phyloP scores from a whole-genome alignment of 2,113 vertebrate species.

The Odontesthes bonariensis region DNA sequence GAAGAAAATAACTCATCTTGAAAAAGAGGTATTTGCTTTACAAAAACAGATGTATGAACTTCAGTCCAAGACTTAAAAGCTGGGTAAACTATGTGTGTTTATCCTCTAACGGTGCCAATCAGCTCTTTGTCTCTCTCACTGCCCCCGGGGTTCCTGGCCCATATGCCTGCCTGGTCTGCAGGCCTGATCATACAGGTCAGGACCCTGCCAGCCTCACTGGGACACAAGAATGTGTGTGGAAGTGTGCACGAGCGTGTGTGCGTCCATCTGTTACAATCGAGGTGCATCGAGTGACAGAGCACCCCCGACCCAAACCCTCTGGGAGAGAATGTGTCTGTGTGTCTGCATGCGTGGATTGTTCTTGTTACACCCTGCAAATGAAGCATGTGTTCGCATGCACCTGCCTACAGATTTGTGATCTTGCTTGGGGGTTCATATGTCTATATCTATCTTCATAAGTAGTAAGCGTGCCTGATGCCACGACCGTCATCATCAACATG shows the following conservation, averaged over 20 bases:
- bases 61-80: slow-evolving; percentile 48
- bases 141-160: slow-evolving; percentile 65
- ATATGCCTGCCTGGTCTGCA: slow-evolving; percentile 62
- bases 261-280: slow-evolving; percentile 72
- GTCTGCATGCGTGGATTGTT: slow-evolving; percentile 31
- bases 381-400: slow-evolving; percentile 35
- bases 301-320: slow-evolving; percentile 59
- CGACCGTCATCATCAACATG: neutral
- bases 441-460: slow-evolving; percentile 39
- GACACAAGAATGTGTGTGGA: slow-evolving; percentile 27
- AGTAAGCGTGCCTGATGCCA: slow-evolving; percentile 14
- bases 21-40: neutral
- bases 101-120: slow-evolving; percentile 53
- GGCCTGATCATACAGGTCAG: slow-evolving; percentile 69
- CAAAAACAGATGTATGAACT: slow-evolving; percentile 10
- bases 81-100: slow-evolving; percentile 60
- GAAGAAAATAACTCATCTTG: slow-evolving; percentile 8
- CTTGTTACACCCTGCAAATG: slow-evolving; percentile 40
- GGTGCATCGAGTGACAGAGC: slow-evolving; percentile 67
- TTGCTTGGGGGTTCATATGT: slow-evolving; percentile 15
- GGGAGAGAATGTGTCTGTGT: slow-evolving; percentile 20
- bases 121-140: slow-evolving; percentile 56
- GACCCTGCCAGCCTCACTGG: slow-evolving; percentile 72
- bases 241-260: slow-evolving; percentile 16
- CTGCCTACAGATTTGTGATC: slow-evolving; percentile 23